A percentile compares a stretch with the other conserved stretches of the same genome.
phyloP scores from a whole-genome alignment of 1,140 invertebrate genomes.

The Tetramorium parvispinum region DNA sequence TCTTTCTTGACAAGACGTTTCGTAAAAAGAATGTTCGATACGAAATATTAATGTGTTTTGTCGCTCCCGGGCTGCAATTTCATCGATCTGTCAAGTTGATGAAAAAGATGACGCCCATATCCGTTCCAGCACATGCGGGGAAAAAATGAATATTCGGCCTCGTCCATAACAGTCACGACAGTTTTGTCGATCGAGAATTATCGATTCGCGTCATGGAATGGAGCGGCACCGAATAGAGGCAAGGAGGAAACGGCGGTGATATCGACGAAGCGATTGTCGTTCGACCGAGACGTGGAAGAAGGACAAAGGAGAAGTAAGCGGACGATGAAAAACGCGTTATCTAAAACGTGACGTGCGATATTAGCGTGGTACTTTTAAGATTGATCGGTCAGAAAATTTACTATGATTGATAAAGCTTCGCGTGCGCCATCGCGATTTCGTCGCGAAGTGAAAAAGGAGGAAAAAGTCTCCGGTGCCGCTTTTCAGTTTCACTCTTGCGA shows the following conservation, averaged over 20 bases:
- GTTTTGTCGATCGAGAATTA: conserved; percentile 48
- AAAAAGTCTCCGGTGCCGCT: neutral
- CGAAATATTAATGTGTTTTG: conserved; percentile 26
- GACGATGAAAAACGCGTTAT: conserved; percentile 57
- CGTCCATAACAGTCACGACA: conserved; percentile 43
- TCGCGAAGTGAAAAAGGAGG: neutral
- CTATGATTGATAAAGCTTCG: conserved; percentile 46
- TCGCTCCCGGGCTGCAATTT: conserved; percentile 13
- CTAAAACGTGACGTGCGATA: conserved; percentile 53
- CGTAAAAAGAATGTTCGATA: neutral
- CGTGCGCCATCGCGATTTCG: conserved; percentile 36
- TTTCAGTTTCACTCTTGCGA: neutral
- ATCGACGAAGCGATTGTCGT: conserved; percentile 46
- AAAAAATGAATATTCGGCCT: conserved; percentile 57
- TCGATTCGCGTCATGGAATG: conserved; percentile 51
- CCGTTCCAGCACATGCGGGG: neutral
- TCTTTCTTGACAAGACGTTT: neutral
- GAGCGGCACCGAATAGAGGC: conserved; percentile 13
- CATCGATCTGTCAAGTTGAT: conserved; percentile 24
- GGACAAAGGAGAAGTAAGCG: conserved; percentile 38
- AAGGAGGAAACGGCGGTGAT: conserved; percentile 31
- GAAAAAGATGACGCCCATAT: conserved; percentile 33
- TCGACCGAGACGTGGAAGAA: conserved; percentile 27
- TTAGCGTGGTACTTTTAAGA: conserved; percentile 53
- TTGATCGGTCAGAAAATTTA: conserved; percentile 55